Base-by-base conservation (phyloP, 2,797 vertebrate species). In the Pangasius krempfi region DNA sequence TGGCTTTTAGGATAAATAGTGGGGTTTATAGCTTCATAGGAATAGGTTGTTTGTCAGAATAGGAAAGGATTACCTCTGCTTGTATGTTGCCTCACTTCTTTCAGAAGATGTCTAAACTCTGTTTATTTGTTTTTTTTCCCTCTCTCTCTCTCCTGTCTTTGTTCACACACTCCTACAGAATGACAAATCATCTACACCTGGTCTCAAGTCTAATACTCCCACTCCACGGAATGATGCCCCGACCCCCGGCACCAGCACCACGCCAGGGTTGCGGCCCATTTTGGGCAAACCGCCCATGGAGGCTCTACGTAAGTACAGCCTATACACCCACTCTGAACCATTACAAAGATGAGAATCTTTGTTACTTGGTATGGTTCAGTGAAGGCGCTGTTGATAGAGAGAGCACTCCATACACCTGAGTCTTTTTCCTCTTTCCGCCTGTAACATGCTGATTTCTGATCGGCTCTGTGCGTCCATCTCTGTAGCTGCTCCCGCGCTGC, bases 131-230 rank as follows among this genome's bases (percentile, higher is more conserved):
- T 40, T 40, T 44, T 60, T 66, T 33, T 72, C 40, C 50, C 54
- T 70, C 62, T 10, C 30, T 85, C 54, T 60, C 60, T 80, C 82
- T 79, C 62, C 1, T 75, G 20, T 50, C 10, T 72, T 52, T 75
- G 56, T 56, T n/a, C 52, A 10, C 22, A 88, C 50, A 89, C 91
- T 89, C 56, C 3, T 70, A 92, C 96, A 99, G 99, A 99, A 99
- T 95, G 99, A 99, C 96, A 99, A 99, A 96, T 99, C 98, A 91
- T 99, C 98, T 88, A 99, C 98, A 93, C 98, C 98, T 88, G 98
- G 98, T 94, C 98, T 98, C 88, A 99, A 99, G 95, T 99, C 99
- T 91, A 99, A 96, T 95, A 99, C 98, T 86, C 98, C 99, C 90
- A 99, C 98, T 93, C 98, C 98, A 84, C 97, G 98, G 89, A 97